Base-by-base conservation (phyloP, 1,140 invertebrate species). In the Cyphomyrmex costatus region DNA sequence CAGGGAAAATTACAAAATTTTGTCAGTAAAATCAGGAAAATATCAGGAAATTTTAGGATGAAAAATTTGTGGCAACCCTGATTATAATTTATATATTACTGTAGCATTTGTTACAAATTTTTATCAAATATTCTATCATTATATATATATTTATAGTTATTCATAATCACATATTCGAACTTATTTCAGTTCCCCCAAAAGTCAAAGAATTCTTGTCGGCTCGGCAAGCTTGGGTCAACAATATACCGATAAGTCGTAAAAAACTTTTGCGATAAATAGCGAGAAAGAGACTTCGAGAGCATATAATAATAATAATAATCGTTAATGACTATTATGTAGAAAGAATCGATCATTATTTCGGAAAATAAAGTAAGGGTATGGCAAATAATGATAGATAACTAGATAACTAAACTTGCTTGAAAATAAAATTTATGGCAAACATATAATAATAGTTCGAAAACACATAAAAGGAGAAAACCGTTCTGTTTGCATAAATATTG, bases 161-260 rank as follows among this genome's bases (percentile, higher is more conserved):
- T n/a, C 58, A 10, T 24, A 21, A 56, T 42, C 0, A 79, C 4
- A 42, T 46, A 46, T 51, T 86, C 3, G 87, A 74, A 60, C 0
- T 87, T 85, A 21, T 94, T 93, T 70, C 86, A 95, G 95, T 91
- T 19, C 90, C 93, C 7, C 33, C 86, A 19, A 93, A 93, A 14
- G 85, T 95, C 6, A 80, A 93, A 3, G 92, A 94, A 36, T 92
- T 94, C 30, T 76, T 96, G 27, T 91, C 83, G n/a, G 87, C 88
- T n/a, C 94, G 94, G 46, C 92, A 93, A 86, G 96, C 94, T 60
- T 96, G 96, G 91, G 92, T 94, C 2, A 89, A 92, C 61, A 90
- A 93, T 77, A 89, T 93, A 70, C 93, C 94, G 33, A 92, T 21
- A 8, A 78, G 12, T n/a, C 21, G 1, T 61, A 61, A 49, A 61